Conservation (phyloP, 1,140 invertebrate species). For the Zelostemma sp. region DNA sequence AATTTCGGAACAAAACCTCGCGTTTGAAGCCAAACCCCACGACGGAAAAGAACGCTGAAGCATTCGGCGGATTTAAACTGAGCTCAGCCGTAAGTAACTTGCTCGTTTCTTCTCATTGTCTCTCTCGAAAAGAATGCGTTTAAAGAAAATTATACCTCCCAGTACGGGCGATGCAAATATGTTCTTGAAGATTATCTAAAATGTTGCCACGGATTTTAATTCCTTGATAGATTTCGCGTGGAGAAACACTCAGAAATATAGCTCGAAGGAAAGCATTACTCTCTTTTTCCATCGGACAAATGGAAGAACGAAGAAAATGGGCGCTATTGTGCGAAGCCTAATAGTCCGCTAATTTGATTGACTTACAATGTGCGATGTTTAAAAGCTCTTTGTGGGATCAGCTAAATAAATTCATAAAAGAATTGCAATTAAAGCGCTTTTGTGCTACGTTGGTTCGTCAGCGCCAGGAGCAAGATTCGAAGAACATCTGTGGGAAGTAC, state of each 20-base stretch:
- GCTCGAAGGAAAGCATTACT: constrained; percentile 3
- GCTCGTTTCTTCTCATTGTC: constrained; percentile 36
- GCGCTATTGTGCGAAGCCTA: constrained; percentile 57
- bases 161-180: not conserved
- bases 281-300: constrained; percentile 40
- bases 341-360: constrained; percentile 61
- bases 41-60: constrained; percentile 56
- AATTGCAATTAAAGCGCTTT: constrained; percentile 65
- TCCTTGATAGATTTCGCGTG: not conserved
- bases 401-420: constrained; percentile 67
- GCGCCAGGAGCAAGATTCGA: constrained; percentile 39
- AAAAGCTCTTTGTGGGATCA: constrained; percentile 52
- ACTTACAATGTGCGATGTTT: constrained; percentile 62
- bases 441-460: constrained; percentile 50
- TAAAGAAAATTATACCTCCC: constrained; percentile 11
- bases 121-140: constrained; percentile 18
- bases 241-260: not conserved
- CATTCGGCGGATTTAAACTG: constrained; percentile 66
- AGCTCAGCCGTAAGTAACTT: constrained; percentile 39
- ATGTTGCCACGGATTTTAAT: not conserved
- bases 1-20: constrained; percentile 65
- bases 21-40: constrained; percentile 62
- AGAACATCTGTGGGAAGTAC: constrained; percentile 38
- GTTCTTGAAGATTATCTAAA: not conserved
- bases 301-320: constrained; percentile 54